phyloP scores from a whole-genome alignment of 2,797 vertebrate species.

The Schizothorax lantsangensis region DNA sequence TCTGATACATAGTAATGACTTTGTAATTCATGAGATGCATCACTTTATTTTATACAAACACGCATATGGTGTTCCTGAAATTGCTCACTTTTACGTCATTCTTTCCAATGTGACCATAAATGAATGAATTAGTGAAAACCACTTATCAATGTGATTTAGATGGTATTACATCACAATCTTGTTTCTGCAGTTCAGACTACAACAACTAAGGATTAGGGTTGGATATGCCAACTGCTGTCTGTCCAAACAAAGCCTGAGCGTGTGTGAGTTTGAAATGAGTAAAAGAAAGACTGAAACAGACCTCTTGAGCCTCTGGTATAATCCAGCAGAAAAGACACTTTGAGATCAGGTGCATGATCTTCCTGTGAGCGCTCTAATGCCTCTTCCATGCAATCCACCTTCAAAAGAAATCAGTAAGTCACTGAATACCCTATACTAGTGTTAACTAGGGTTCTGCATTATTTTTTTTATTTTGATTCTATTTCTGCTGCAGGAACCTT shows the following conservation, averaged over 20 bases:
- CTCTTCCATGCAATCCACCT: constrained; percentile 94
- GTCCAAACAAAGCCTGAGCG: not conserved
- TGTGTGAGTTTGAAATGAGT: not conserved
- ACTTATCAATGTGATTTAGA: not conserved
- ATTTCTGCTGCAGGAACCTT: not conserved
- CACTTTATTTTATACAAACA: not conserved
- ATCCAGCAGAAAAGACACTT: constrained; percentile 91
- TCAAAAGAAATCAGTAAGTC: constrained; percentile 18
- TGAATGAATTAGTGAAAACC: not conserved
- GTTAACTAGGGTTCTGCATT: not conserved
- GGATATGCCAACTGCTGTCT: no score
- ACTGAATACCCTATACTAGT: not conserved
- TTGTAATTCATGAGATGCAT: not conserved
- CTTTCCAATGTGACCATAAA: not conserved
- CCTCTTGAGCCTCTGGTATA: constrained; percentile 95
- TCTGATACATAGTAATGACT: not conserved
- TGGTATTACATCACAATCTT: not conserved
- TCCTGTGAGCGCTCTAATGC: constrained; percentile 82
- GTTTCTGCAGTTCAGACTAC: not conserved
- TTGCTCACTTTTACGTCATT: not conserved
- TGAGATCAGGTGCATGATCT: constrained; percentile 73
- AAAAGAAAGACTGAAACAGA: constrained; percentile 57
- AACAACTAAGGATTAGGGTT: not conserved
- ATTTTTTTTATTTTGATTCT: not conserved
- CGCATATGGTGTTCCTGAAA: not conserved